Evolutionary conservation across 2,888 invertebrate genomes (phyloP), one percentile per base, ranked within the genome.

Genomic region (Tetheella fluctuosa): DNA sequence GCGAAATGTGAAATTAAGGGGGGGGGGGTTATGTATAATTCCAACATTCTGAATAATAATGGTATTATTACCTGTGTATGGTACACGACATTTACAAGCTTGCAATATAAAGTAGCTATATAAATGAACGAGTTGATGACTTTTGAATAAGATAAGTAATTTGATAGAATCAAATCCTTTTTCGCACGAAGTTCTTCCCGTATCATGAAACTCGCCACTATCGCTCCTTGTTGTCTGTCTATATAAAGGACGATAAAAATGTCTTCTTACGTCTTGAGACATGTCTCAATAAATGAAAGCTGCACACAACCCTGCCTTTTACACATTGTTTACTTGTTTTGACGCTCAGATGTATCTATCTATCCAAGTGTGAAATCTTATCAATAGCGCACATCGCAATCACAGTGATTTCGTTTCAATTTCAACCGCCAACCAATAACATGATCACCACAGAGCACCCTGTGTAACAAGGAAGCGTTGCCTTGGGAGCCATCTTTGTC

Each of bases 401-500:
- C 64, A 57, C 64, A 61, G 60, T 59, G 55, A 64, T 60, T 30
- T 53, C 64, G 52, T 63, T 57, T 52, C 17, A 53, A 61, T 55
- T 61, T 63, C 59, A 15, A 4, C 13, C 25, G 37, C 55, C 55
- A 57, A 65, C 68, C 73, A 65, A 68, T 68, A 70, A 68, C 59
- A 64, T 67, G 70, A 70, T 70, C 48, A 48, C 48, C 20, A 20
- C 48, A 48, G 17, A 65, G 64, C 59, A 53, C 57, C 54, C 67
- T 63, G 63, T 65, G 63, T 61, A 68, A 69, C 66, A 61, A 62
- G 67, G 70, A 68, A 74, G 62, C 63, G 67, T 60, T 64, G 78
- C 65, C 70, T 67, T 69, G 73, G 71, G 71, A 75, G 66, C 66
- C 57, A 70, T 70, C 57, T 64, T 64, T 58, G 70, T 70, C 56